Evolutionary conservation across 1,140 invertebrate genomes (phyloP).

Genomic region (Papilio dardanus): DNA sequence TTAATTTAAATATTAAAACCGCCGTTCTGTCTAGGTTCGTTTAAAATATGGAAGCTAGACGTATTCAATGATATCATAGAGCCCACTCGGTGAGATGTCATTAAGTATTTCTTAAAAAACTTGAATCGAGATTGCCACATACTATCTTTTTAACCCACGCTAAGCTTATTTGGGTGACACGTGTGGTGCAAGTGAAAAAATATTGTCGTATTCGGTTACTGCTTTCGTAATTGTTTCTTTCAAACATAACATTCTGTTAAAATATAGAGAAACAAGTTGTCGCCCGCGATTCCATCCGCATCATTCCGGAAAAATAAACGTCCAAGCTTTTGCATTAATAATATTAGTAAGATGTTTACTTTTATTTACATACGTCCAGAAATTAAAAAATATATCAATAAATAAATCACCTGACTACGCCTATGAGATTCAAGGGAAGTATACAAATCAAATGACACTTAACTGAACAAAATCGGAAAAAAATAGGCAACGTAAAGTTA

Average conservation of each 20-base stretch:
- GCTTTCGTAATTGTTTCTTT: background rate
- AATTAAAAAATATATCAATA: no score
- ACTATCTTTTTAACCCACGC: conserved; percentile 55
- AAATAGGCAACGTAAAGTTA: no score
- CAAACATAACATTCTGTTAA: background rate
- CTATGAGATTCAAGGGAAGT: no score
- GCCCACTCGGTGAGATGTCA: conserved; percentile 52
- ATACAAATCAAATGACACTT: no score
- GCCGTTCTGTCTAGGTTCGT: conserved; percentile 32
- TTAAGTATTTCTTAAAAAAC: conserved; percentile 60
- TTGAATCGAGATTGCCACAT: conserved; percentile 56
- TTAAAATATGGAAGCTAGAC: conserved; percentile 36
- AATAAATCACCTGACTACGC: no score
- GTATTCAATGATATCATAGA: conserved; percentile 42
- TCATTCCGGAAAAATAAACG: no score
- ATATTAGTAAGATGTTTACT: no score
- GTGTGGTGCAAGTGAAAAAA: conserved; percentile 42
- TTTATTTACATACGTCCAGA: no score
- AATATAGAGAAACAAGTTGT: background rate
- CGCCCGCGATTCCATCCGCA: no score
- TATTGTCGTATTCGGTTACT: background rate
- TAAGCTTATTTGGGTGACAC: conserved; percentile 48
- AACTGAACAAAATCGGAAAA: no score
- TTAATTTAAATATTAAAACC: conserved; percentile 35
- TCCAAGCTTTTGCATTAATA: no score